A percentile compares a stretch with the other conserved stretches of the same genome.
Evolutionary conservation across 1,140 invertebrate genomes (phyloP).

Genomic region (Brachionus asplanchnoidis): DNA sequence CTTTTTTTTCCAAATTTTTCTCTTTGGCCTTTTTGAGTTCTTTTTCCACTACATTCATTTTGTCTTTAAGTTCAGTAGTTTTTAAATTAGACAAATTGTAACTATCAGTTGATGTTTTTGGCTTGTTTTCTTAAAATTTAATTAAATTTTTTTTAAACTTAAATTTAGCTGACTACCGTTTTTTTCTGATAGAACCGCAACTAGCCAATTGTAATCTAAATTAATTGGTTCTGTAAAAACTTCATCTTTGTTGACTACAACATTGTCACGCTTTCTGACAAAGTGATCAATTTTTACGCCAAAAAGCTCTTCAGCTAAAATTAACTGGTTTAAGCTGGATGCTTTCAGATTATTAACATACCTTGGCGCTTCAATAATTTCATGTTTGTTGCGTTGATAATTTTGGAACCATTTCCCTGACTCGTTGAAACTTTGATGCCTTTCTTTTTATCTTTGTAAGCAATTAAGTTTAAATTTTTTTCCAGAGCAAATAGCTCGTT

Average conservation of each 20-base stretch:
- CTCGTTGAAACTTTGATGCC: not conserved
- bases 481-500: not conserved
- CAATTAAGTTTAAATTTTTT: not conserved
- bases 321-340: not conserved
- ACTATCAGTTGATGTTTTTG: not conserved
- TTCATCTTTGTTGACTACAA: not conserved
- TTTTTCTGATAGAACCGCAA: not conserved
- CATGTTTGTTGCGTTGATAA: not conserved
- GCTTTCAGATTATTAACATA: not conserved
- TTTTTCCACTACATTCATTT: not conserved
- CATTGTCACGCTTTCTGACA: not conserved
- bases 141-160: not conserved
- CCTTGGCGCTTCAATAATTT: not conserved
- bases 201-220: not conserved
- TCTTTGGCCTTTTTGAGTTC: not conserved
- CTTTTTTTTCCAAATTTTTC: not conserved
- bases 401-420: not conserved
- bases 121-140: not conserved
- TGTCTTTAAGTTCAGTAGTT: not conserved
- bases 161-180: not conserved
- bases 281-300: not conserved
- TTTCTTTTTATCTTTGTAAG: not conserved
- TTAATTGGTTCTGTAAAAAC: not conserved
- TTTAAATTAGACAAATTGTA: not conserved
- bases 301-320: not conserved